These are phyloP conservation scores for Pseudomyrmex pallidus DNA, from an alignment of 1,140 invertebrate species.

Conservation along the genomic window DNA sequence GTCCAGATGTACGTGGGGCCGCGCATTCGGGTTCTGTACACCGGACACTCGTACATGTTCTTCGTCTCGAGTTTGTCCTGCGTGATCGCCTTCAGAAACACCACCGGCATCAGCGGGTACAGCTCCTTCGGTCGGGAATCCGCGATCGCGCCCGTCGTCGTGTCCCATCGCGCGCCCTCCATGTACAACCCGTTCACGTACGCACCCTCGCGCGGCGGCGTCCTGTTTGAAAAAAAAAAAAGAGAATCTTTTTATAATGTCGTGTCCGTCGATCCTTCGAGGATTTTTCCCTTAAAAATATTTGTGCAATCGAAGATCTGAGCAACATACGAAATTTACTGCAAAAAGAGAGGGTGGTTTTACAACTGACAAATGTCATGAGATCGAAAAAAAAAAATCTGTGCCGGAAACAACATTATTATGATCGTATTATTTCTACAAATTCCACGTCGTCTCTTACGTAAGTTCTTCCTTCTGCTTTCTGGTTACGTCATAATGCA, in stretches of 20 bases:
- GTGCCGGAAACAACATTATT: not conserved
- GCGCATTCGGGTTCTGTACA: conserved; percentile 95
- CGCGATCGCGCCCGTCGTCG: conserved; percentile 89
- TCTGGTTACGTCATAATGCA: conserved; percentile 97
- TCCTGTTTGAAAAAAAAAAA: conserved; percentile 78
- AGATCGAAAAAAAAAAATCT: too few relatives aligned
- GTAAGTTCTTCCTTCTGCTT: conserved; percentile 94
- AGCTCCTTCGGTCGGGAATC: conserved; percentile 96
- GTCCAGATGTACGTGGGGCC: conserved; percentile 98
- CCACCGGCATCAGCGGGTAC: conserved; percentile 95
- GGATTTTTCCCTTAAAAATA: not conserved
- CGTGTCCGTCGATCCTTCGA: not conserved
- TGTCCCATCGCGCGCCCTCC: conserved; percentile 98
- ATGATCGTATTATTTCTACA: not conserved
- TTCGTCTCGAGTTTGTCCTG: conserved; percentile 95
- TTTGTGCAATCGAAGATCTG: not conserved
- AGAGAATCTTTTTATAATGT: not conserved
- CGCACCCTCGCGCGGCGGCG: conserved; percentile 95
- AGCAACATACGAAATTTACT: not conserved
- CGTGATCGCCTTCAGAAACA: conserved; percentile 94
- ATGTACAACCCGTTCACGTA: conserved; percentile 96
- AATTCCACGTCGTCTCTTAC: conserved; percentile 79
- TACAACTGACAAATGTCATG: not conserved
- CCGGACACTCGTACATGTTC: conserved; percentile 96
- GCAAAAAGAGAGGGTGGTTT: not conserved